Evolutionary conservation across 2,113 vertebrate species (phyloP).

Genomic region (Syngnathus scovelli): DNA sequence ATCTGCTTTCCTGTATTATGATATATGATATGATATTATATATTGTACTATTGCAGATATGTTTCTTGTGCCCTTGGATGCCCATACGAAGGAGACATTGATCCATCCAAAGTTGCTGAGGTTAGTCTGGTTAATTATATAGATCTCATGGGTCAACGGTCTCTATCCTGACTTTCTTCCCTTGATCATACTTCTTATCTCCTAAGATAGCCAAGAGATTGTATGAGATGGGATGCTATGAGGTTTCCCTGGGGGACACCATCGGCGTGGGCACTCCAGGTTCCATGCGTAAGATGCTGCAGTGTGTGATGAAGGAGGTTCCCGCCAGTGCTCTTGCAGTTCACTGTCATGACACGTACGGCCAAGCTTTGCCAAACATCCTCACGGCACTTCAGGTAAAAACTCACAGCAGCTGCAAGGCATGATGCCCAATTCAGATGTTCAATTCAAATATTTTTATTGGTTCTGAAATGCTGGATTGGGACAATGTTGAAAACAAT

Average conservation of each 20-base stretch:
- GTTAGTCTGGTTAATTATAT: constrained; percentile 64
- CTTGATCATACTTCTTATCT: neutral
- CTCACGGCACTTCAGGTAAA: constrained; percentile 90
- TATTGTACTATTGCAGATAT: constrained; percentile 70
- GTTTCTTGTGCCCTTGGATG: constrained; percentile 90
- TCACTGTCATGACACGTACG: constrained; percentile 93
- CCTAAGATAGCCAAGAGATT: constrained; percentile 84
- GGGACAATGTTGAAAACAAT: neutral
- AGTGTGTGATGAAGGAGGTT: constrained; percentile 83
- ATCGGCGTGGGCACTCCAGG: constrained; percentile 87
- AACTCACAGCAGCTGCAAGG: neutral
- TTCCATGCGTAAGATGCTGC: constrained; percentile 84
- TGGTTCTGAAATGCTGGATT: neutral
- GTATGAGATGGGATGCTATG: constrained; percentile 88
- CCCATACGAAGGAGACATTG: constrained; percentile 81
- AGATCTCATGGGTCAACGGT: neutral
- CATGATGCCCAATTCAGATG: too few species aligned
- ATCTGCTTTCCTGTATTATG: neutral
- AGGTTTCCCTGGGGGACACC: constrained; percentile 90
- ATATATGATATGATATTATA: too few species aligned
- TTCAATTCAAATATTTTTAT: neutral
- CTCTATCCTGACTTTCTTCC: neutral
- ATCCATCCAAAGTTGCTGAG: constrained; percentile 82
- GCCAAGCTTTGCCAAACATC: constrained; percentile 90
- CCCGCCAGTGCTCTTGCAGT: constrained; percentile 80